Percentiles rank a stretch among this genome's conserved stretches.
Evolutionary conservation across 2,888 invertebrate genomes (phyloP).

Genomic region (Entomobrya multifasciata): DNA sequence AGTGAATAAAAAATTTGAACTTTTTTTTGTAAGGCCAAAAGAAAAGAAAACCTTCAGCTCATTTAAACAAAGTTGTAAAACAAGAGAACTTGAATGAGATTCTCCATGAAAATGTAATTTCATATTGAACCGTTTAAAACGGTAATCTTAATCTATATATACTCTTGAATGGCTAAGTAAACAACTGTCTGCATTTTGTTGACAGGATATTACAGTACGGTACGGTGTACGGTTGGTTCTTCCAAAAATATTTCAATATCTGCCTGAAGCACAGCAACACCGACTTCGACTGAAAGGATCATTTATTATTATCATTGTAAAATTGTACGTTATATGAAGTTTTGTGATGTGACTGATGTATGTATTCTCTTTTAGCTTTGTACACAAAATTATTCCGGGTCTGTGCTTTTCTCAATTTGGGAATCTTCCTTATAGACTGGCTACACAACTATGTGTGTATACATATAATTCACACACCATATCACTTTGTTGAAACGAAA

Average conservation of each 20-base stretch:
- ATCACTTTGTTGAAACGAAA: neutral
- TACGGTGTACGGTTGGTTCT: neutral
- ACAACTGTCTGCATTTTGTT: constrained; percentile 40
- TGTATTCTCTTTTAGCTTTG: neutral
- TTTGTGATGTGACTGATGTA: constrained; percentile 5
- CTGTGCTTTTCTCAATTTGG: constrained; percentile 9
- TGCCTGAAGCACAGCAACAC: neutral
- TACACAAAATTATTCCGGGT: neutral
- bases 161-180: constrained; percentile 48
- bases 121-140: constrained; percentile 32
- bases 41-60: neutral
- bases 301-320: neutral
- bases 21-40: constrained; percentile 31
- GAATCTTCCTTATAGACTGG: constrained; percentile 12
- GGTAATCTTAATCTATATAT: constrained; percentile 36
- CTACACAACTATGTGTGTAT: too few species aligned
- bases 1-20: too few species aligned
- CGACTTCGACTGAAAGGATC: neutral
- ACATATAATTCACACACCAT: too few species aligned
- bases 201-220: constrained; percentile 47
- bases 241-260: constrained; percentile 18
- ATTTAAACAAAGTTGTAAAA: neutral
- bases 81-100: neutral
- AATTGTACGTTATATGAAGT: too few species aligned
- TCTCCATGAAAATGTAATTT: neutral